phyloP scores from a whole-genome alignment of 2,888 invertebrate species.

The Phengaris alcon region DNA sequence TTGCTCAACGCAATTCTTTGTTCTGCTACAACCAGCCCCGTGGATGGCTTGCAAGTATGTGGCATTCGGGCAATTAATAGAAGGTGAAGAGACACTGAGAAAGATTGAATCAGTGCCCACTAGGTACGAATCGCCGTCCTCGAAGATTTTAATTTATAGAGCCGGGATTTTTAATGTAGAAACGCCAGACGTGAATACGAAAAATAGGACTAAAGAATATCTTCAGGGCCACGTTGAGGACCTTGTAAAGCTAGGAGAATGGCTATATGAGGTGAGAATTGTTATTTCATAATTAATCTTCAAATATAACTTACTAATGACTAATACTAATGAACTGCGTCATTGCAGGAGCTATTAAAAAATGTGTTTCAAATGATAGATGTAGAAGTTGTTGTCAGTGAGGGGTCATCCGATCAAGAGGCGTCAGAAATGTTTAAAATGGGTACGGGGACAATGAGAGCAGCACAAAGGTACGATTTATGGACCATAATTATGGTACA shows the following conservation, averaged over 20 bases:
- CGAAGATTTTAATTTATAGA: constrained; percentile 50
- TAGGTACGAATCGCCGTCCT: constrained; percentile 80
- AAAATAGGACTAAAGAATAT: constrained; percentile 55
- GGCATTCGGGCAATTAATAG: constrained; percentile 85
- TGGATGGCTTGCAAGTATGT: constrained; percentile 88
- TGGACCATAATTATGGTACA: no score
- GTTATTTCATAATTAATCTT: neutral
- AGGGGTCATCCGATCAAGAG: neutral
- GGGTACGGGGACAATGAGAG: neutral
- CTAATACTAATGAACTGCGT: no score
- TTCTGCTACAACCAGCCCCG: constrained; percentile 81
- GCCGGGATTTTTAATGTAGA: constrained; percentile 63
- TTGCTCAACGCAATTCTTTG: constrained; percentile 85
- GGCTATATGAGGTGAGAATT: constrained; percentile 51
- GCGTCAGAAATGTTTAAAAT: neutral
- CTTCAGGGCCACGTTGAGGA: constrained; percentile 62
- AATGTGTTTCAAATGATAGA: neutral
- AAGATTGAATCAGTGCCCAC: constrained; percentile 81
- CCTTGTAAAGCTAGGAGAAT: constrained; percentile 50
- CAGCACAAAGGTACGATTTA: neutral
- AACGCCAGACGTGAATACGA: constrained; percentile 58
- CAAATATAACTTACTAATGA: no score
- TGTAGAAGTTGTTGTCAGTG: neutral
- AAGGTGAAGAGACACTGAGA: constrained; percentile 81
- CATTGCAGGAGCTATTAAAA: neutral